These are phyloP conservation scores for Halcyon smyrnensis DNA, from an alignment of 2,797 vertebrate species.

Conservation along the genomic window DNA sequence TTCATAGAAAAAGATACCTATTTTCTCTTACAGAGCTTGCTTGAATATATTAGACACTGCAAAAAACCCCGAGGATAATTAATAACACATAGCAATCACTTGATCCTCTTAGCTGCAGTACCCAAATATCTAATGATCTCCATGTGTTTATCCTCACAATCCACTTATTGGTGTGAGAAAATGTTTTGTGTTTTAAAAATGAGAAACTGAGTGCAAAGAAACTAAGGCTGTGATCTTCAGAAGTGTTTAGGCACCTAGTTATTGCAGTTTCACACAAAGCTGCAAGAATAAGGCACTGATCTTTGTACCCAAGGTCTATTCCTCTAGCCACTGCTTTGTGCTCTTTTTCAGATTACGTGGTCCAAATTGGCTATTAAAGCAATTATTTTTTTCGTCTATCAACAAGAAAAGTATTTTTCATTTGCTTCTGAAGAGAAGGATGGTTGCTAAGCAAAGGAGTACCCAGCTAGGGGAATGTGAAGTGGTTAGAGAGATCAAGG, in stretches of 20 bases:
- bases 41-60: neutral
- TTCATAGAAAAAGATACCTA: neutral
- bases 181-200: neutral
- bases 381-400: neutral
- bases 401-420: neutral
- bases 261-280: neutral
- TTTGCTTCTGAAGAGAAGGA: neutral
- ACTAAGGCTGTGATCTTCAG: neutral
- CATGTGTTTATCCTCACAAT: neutral
- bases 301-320: neutral
- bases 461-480: neutral
- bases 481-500: constrained; percentile 35
- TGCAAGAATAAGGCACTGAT: neutral
- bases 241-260: neutral
- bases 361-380: neutral
- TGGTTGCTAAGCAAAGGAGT: constrained; percentile 26
- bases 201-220: neutral
- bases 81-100: neutral
- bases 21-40: neutral
- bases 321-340: neutral
- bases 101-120: neutral
- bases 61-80: neutral
- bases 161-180: neutral
- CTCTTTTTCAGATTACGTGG: neutral
- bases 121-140: neutral